phyloP scores from a whole-genome alignment of 2,113 vertebrate species.

The Antigone vipio region DNA sequence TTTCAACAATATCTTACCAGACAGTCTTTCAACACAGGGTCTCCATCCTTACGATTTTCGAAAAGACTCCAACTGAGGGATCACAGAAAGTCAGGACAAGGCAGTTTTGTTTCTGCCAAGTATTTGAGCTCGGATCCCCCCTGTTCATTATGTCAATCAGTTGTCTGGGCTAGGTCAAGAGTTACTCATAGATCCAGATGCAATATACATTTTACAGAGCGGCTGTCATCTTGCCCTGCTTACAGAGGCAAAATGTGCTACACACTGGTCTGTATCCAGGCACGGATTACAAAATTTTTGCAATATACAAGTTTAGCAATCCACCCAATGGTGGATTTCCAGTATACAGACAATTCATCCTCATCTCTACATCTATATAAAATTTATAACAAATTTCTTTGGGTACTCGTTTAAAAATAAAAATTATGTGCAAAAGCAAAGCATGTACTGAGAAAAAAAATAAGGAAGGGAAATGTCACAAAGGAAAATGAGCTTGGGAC shows the following conservation, averaged over 20 bases:
- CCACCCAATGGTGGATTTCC: not conserved
- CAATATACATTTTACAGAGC: slow-evolving; percentile 59
- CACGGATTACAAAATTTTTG: not conserved
- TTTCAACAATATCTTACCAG: slow-evolving; percentile 65
- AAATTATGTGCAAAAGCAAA: not conserved
- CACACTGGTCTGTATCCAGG: not conserved
- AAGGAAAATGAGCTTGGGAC: not conserved
- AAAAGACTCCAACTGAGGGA: slow-evolving; percentile 66
- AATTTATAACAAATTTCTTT: not conserved
- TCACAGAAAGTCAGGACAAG: slow-evolving; percentile 58
- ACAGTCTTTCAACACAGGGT: slow-evolving; percentile 60
- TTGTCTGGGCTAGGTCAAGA: slow-evolving; percentile 68
- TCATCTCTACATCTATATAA: not conserved
- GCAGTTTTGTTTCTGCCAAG: slow-evolving; percentile 44
- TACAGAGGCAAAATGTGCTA: not conserved
- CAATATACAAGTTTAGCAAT: not conserved
- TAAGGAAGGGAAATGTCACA: not conserved
- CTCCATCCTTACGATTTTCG: slow-evolving; percentile 60
- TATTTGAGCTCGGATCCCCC: not conserved
- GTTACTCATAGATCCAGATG: slow-evolving; percentile 67
- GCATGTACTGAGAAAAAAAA: not conserved
- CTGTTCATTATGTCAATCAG: slow-evolving; percentile 70
- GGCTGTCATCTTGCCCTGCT: not conserved
- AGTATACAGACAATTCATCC: not conserved
- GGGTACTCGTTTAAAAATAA: not conserved